phyloP scores from a whole-genome alignment of 2,797 vertebrate genomes.

The Kryptolebias ocellatus region DNA sequence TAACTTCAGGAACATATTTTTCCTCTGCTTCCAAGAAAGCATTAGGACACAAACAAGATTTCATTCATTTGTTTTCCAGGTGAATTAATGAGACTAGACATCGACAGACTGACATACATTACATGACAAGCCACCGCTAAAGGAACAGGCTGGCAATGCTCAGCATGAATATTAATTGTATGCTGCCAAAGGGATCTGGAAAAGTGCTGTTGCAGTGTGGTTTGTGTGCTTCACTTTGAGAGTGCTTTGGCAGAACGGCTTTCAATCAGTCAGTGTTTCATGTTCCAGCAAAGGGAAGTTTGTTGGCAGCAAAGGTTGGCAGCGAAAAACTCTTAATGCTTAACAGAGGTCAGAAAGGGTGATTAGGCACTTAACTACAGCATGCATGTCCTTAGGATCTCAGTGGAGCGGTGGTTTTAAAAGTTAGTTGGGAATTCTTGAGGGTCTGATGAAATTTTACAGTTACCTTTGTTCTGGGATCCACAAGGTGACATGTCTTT shows the following conservation, averaged over 20 bases:
- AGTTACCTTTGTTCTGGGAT: constrained; percentile 4
- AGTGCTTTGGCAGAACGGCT: constrained; percentile 45
- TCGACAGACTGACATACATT: constrained; percentile 48
- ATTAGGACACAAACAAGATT: constrained; percentile 26
- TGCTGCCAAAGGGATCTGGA: constrained; percentile 52
- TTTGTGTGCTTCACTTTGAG: constrained; percentile 49
- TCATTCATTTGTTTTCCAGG: constrained; percentile 25
- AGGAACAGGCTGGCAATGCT: constrained; percentile 56
- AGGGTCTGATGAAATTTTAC: constrained; percentile 1
- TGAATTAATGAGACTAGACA: constrained; percentile 61
- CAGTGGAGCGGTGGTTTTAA: not conserved
- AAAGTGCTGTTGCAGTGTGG: constrained; percentile 36
- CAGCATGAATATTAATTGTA: constrained; percentile 68
- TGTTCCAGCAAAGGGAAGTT: constrained; percentile 38
- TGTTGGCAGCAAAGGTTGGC: constrained; percentile 38
- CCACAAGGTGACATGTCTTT: not conserved
- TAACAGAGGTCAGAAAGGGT: constrained; percentile 27
- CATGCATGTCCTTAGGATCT: constrained; percentile 6
- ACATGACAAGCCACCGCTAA: constrained; percentile 55
- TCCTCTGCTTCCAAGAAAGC: constrained; percentile 14
- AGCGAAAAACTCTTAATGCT: constrained; percentile 34
- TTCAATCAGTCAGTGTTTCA: constrained; percentile 64
- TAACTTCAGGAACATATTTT: not conserved
- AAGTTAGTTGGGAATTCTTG: constrained; percentile 6
- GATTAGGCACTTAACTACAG: constrained; percentile 11